Evolutionary conservation across 2,888 invertebrate genomes (phyloP).

Genomic region (Galerucella nymphaeae): DNA sequence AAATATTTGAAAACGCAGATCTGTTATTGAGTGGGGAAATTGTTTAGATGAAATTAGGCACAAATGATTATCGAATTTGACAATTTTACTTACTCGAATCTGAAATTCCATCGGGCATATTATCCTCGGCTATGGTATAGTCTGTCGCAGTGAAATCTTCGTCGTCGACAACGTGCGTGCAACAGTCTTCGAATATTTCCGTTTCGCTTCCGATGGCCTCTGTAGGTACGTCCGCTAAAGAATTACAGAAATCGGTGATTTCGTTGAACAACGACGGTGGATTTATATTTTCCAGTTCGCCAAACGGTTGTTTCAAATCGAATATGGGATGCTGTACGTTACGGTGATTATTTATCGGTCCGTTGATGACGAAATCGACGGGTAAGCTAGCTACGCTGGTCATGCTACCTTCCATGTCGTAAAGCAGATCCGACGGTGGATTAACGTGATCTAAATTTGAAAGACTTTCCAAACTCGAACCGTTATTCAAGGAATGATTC

Average conservation of each 20-base stretch:
- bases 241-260: conserved; percentile 70
- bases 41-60: no score
- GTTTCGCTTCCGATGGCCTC: conserved; percentile 70
- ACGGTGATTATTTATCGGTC: conserved; percentile 54
- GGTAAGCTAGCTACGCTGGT: conserved; percentile 85
- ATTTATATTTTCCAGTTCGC: conserved; percentile 75
- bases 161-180: conserved; percentile 60
- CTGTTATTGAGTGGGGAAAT: no score
- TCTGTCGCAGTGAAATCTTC: conserved; percentile 18
- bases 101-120: conserved; percentile 19
- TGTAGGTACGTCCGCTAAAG: conserved; percentile 67
- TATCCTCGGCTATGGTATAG: conserved; percentile 17
- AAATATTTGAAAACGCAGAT: background rate
- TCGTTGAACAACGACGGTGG: conserved; percentile 79
- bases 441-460: conserved; percentile 83
- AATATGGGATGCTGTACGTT: conserved; percentile 50
- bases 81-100: conserved; percentile 4
- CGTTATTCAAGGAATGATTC: conserved; percentile 65
- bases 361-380: conserved; percentile 65
- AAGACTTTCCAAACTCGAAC: conserved; percentile 72
- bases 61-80: background rate
- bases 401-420: conserved; percentile 85
- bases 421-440: conserved; percentile 81
- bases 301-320: conserved; percentile 66
- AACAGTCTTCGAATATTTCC: conserved; percentile 63